These are phyloP conservation scores for Apis mellifera DNA, from an alignment of 1,140 invertebrate species.

Conservation along the genomic window DNA sequence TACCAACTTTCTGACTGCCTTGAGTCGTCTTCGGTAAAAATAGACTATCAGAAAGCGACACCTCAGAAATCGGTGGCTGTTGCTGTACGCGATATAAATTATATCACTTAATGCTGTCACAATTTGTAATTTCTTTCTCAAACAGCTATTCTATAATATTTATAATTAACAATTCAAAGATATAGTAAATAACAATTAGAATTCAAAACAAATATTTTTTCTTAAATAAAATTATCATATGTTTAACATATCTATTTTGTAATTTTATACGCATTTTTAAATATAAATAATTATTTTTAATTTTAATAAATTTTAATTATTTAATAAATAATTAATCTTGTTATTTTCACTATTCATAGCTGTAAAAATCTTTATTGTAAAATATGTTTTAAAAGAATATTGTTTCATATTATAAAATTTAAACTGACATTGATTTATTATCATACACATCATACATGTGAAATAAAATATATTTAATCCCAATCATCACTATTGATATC, in stretches of 20 bases:
- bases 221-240: no score
- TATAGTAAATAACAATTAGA: no score
- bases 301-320: background rate
- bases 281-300: background rate
- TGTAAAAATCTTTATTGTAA: background rate
- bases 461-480: conserved; percentile 53
- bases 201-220: background rate
- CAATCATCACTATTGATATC: conserved; percentile 68
- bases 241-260: background rate
- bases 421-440: conserved; percentile 1
- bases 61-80: conserved; percentile 65
- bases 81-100: conserved; percentile 23
- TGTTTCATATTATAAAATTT: background rate
- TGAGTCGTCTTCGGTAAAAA: conserved; percentile 73
- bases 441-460: background rate
- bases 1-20: conserved; percentile 70
- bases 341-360: background rate
- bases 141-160: background rate
- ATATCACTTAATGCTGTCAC: background rate
- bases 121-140: background rate
- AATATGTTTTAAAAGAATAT: background rate
- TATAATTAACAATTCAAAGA: background rate
- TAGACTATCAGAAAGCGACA: conserved; percentile 77
- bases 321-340: background rate
- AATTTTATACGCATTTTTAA: background rate